Evolutionary conservation across 2,113 vertebrate genomes (phyloP), one percentile per base, ranked within the genome.

Genomic region (Benthochromis sp.): DNA sequence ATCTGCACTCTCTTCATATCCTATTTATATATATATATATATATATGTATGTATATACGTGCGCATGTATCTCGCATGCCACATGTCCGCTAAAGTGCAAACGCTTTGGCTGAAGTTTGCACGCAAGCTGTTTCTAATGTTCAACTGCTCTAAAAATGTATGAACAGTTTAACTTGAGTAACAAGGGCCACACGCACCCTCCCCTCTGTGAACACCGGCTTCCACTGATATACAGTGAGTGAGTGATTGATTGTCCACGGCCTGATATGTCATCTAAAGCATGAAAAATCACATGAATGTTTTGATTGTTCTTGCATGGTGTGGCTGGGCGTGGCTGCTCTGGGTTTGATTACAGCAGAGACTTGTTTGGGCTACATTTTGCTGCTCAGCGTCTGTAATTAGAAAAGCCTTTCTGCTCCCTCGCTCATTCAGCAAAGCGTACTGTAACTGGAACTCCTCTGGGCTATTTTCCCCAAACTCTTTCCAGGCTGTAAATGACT

Each of bases 281-380:
- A 85, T 82, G 80, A 82, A 84, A 76, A 82, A 40, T 34, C 55
- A 73, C 85, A 27, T 50, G 83, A 54, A 43, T 55, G 81, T 82
- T 91, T 55, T 53, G 66, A 88, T 91, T 88, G 89, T 88, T 84
- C 40, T n/a, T 81, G 87, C 43, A 19, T 31, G 84, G 13, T 40
- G 82, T 8, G 4, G 86, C 81, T 90, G 87, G 88, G 88, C 31
- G 90, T 79, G 86, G 90, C 73, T 5, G 84, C 79, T 80, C 40
- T 52, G 90, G 84, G 24, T 89, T 83, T 9, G 76, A 84, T 93
- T 94, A 88, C 90, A 89, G 91, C 83, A 14, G n/a, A 82, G 86
- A 86, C 84, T 83, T 93, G 88, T 92, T 92, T 86, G 88, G 88
- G 88, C 87, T 86, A 84, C 66, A 83, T 81, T 93, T 87, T 88